Evolutionary conservation across 2,113 vertebrate genomes (phyloP).

Genomic region (Piaya cayana): DNA sequence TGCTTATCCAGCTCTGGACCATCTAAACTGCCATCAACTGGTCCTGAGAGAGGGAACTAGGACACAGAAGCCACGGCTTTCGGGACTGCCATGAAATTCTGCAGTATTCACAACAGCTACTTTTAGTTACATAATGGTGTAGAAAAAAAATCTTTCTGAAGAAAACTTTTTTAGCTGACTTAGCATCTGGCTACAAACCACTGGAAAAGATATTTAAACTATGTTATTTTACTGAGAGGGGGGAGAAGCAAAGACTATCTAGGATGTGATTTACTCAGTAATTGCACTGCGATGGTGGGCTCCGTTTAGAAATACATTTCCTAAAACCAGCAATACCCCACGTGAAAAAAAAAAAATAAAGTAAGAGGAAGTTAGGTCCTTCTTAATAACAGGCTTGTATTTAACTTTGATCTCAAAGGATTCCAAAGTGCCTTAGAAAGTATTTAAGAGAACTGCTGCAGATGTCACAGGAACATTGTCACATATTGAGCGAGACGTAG

Average conservation of each 20-base stretch:
- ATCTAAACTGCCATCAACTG: not conserved
- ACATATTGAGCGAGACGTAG: not conserved
- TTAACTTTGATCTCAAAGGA: conserved; percentile 45
- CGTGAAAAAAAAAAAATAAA: not conserved
- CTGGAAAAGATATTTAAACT: conserved; percentile 57
- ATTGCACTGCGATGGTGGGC: conserved; percentile 54
- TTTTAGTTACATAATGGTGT: conserved; percentile 15
- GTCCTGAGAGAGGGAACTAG: not conserved
- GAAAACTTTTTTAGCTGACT: conserved; percentile 49
- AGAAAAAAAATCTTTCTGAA: conserved; percentile 41
- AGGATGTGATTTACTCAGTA: conserved; percentile 48
- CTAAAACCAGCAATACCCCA: conserved; percentile 23
- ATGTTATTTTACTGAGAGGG: conserved; percentile 25
- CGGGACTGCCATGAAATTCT: not conserved
- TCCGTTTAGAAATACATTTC: conserved; percentile 34
- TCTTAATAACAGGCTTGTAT: conserved; percentile 11
- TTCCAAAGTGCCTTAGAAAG: not conserved
- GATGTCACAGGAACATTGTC: not conserved
- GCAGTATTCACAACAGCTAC: not conserved
- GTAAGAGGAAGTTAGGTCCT: not conserved
- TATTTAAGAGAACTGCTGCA: not conserved
- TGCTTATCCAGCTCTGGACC: not conserved
- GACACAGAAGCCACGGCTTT: not conserved
- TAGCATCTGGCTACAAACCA: conserved; percentile 47
- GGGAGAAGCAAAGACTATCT: conserved; percentile 36